Percentiles rank a stretch among this genome's conserved stretches.
phyloP scores from a whole-genome alignment of 1,140 invertebrate species.

The Anoplophora glabripennis region DNA sequence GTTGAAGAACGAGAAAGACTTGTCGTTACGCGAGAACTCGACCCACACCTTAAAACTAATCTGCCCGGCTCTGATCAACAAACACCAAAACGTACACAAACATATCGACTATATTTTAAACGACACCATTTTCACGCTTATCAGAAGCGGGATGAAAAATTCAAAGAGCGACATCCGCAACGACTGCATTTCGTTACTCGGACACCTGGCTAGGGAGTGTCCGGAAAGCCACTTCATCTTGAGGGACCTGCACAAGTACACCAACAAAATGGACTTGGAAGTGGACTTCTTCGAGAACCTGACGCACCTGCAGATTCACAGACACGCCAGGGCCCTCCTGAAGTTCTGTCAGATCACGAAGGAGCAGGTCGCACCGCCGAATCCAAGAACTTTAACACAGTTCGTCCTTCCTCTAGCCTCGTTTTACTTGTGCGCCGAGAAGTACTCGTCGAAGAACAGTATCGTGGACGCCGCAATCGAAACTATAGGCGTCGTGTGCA shows the following conservation, averaged over 20 bases:
- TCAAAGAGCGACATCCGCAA: conserved; percentile 66
- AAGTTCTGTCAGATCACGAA: conserved; percentile 63
- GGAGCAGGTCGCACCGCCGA: conserved; percentile 57
- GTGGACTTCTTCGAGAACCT: conserved; percentile 95
- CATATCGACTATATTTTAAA: conserved; percentile 67
- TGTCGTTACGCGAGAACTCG: conserved; percentile 78
- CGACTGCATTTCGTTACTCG: conserved; percentile 75
- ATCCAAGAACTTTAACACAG: conserved; percentile 69
- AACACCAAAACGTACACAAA: conserved; percentile 48
- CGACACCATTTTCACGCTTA: conserved; percentile 66
- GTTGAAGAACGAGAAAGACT: conserved; percentile 73
- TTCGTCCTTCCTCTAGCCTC: conserved; percentile 83
- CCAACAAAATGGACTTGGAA: conserved; percentile 74
- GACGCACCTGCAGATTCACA: conserved; percentile 79
- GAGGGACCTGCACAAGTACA: conserved; percentile 69
- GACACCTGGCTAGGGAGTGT: conserved; percentile 70
- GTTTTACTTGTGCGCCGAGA: conserved; percentile 75
- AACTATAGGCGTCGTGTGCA: conserved; percentile 70
- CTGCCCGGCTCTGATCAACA: conserved; percentile 57
- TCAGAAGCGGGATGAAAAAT: conserved; percentile 65
- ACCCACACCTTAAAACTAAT: conserved; percentile 68
- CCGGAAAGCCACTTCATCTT: conserved; percentile 66
- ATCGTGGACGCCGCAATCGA: conserved; percentile 83
- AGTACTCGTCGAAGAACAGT: conserved; percentile 71
- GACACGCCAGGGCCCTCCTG: conserved; percentile 73